Conservation (phyloP, 2,113 vertebrate genomes). For the Channa argus region DNA sequence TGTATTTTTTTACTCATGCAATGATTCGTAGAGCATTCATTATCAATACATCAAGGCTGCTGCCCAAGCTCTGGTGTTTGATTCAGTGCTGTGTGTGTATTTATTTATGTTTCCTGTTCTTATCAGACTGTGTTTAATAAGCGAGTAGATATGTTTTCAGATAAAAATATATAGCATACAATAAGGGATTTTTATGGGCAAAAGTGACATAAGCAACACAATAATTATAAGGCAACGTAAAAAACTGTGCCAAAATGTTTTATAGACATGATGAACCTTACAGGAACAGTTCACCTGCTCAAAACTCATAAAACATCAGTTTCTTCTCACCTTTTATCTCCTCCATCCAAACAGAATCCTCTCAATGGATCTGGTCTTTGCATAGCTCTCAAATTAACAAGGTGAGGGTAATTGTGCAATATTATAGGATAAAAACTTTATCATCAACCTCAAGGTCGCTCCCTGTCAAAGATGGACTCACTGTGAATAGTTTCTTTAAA, state of each 20-base stretch:
- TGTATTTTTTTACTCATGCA: constrained; percentile 78
- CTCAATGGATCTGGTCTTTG: constrained; percentile 3
- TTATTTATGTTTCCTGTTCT: background rate
- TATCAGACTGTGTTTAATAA: background rate
- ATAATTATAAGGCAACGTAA: background rate
- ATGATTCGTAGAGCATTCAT: constrained; percentile 69
- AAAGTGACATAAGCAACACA: background rate
- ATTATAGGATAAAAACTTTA: too few relatives aligned
- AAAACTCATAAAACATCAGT: too few relatives aligned
- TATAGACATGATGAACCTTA: too few relatives aligned
- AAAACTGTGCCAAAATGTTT: too few relatives aligned
- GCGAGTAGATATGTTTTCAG: background rate
- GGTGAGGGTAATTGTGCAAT: too few relatives aligned
- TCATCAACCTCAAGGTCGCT: background rate
- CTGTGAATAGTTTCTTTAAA: too few relatives aligned
- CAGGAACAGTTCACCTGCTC: too few relatives aligned
- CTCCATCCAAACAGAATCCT: background rate
- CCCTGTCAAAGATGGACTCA: too few relatives aligned
- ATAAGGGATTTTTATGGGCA: background rate
- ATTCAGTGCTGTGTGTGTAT: constrained; percentile 19
- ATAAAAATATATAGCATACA: background rate
- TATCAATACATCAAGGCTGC: constrained; percentile 65
- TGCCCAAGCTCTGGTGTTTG: constrained; percentile 57
- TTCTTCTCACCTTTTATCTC: too few relatives aligned
- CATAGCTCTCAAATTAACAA: background rate